Evolutionary conservation across 1,140 invertebrate genomes (phyloP), one percentile per base, ranked within the genome.

Genomic region (Drosophila malerkotliana): DNA sequence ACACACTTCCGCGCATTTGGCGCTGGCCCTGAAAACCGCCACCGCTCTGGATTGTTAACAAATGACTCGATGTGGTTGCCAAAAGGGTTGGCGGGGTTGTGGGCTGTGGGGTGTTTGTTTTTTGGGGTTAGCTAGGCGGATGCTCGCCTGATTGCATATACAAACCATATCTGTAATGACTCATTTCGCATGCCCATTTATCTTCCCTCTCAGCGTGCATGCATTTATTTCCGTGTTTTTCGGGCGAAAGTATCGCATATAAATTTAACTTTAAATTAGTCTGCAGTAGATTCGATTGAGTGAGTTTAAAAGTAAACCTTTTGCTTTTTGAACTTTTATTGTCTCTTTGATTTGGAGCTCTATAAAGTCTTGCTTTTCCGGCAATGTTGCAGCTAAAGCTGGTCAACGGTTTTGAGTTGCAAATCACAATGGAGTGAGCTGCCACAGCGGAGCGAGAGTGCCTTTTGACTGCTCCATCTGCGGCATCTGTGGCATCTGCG

Each of bases 1-100:
- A 82, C 83, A 87, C 79, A 88, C 83, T 88, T 88, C 83, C 83
- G 83, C 84, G 76, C 83, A 88, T 88, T 88, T 88, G 83, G 83
- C 80, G 83, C 77, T 88, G 77, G 52, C 67, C 66, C 66, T 68
- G 79, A 87, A 87, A 87, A 82, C 82, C 82, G 79, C 83, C 72
- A 74, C 72, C 79, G 58, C 77, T 72, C 66, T 82, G 82, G 74
- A 73, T 83, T 87, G 83, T 88, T 87, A 87, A 87, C 83, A 87
- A 87, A 87, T 88, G 83, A 87, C 83, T 88, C 83, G 79, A 77
- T 82, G 83, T 59, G 82, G 82, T 82, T 51, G 71, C 34, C 59
- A 18, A 21, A 21, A 21, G 44, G 44, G 18, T 4, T 18, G 44
- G 1, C 14, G 32, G 51, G 52, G 26, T 0, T 28, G 26, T 7